A percentile compares a stretch with the other conserved stretches of the same genome.
These are phyloP conservation scores for Trachurus trachurus DNA, from an alignment of 2,797 vertebrate species.

Conservation along the genomic window DNA sequence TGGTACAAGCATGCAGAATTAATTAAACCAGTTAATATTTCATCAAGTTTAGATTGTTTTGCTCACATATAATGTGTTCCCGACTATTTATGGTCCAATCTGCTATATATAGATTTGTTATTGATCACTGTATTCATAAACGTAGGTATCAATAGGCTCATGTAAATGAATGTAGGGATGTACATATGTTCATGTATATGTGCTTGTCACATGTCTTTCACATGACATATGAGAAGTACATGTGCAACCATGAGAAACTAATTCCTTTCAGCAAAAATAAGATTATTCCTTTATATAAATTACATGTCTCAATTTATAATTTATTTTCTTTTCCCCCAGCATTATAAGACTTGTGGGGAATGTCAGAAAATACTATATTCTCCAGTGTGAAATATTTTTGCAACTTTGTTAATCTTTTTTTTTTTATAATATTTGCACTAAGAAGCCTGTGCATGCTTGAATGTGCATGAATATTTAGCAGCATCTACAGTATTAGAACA, in stretches of 20 bases:
- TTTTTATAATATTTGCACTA: slow-evolving; percentile 21
- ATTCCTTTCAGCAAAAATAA: neutral
- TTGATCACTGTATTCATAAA: neutral
- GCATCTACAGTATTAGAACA: slow-evolving; percentile 26
- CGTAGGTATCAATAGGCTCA: neutral
- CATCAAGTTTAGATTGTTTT: neutral
- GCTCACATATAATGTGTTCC: neutral
- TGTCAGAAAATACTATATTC: neutral
- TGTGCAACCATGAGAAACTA: neutral
- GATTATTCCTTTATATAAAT: neutral
- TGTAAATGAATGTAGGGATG: too few relatives aligned
- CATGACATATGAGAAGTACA: neutral
- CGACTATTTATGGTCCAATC: neutral
- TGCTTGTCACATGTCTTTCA: neutral
- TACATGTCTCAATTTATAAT: slow-evolving; percentile 1
- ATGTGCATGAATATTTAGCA: slow-evolving; percentile 57
- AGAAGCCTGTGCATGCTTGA: slow-evolving; percentile 21
- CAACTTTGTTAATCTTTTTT: slow-evolving; percentile 26
- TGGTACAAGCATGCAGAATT: neutral
- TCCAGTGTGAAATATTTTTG: slow-evolving; percentile 18
- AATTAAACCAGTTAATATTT: slow-evolving; percentile 6
- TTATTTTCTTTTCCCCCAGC: neutral
- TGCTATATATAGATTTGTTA: neutral
- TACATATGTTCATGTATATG: too few relatives aligned
- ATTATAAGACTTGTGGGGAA: neutral